phyloP scores from a whole-genome alignment of 2,888 invertebrate genomes.

The Hesperia comma region DNA sequence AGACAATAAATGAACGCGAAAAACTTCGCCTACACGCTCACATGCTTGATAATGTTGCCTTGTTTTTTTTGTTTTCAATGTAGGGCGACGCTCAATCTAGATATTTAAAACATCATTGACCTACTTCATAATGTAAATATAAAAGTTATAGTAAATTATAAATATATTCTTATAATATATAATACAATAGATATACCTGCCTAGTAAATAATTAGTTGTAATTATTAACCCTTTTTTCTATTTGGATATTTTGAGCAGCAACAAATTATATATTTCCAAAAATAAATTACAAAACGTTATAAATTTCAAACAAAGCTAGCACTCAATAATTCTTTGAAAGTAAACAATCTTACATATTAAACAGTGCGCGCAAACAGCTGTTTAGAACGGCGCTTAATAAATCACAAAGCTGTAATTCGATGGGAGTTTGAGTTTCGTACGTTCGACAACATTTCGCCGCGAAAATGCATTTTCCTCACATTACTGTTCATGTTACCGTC shows the following conservation, averaged over 20 bases:
- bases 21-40: too few relatives aligned
- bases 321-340: conserved; percentile 4
- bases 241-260: background rate
- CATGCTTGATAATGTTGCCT: too few relatives aligned
- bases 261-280: background rate
- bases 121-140: too few relatives aligned
- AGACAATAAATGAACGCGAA: too few relatives aligned
- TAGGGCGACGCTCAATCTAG: too few relatives aligned
- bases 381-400: conserved; percentile 59
- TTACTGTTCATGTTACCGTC: conserved; percentile 66
- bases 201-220: too few relatives aligned
- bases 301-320: background rate
- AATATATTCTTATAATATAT: too few relatives aligned
- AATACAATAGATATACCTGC: too few relatives aligned
- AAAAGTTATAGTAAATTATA: too few relatives aligned
- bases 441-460: conserved; percentile 67
- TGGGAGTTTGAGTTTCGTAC: conserved; percentile 59
- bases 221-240: background rate
- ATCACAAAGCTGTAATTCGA: conserved; percentile 68
- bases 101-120: too few relatives aligned
- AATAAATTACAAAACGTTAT: conserved; percentile 1
- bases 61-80: too few relatives aligned
- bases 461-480: conserved; percentile 78
- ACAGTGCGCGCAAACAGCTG: conserved; percentile 48
- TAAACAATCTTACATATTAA: conserved; percentile 13